Base-by-base conservation (phyloP, 2,797 vertebrate species). In the Thripadectes ignobilis region DNA sequence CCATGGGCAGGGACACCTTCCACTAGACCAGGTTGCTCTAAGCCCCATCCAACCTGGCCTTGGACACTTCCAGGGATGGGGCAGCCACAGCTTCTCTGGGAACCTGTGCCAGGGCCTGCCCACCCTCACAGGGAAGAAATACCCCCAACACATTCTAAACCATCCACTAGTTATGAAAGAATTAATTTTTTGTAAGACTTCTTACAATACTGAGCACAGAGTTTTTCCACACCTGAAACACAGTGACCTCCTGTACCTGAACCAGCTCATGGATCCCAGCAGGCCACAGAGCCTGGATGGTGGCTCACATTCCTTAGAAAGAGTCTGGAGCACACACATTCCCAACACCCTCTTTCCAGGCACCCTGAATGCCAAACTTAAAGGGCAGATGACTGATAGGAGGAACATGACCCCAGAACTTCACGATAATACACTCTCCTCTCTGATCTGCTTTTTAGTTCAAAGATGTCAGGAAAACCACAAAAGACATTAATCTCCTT, bases 1-100 rank as follows among this genome's bases (percentile, higher is more conserved):
- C 51, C 67, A 24, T 3, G 34, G 45, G 34, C 32, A 39, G 58
- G n/a, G 58, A 52, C 65, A 76, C 20, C 57, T 77, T 0, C 49
- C 45, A 26, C 8, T 1, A 0, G 1, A 23, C 9, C 79, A 57
- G 43, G 36, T 0, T 43, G 43, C 32, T 6, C 48, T 55, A 2
- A 48, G 30, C 21, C 9, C 59, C 0, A 0, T 8, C 68, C 61
- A 82, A 0, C 10, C 54, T 46, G 62, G 9, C 34, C 85, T 30
- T 0, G 69, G 69, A 2, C 55, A 61, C 26, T 75, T 0, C 24
- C 77, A 62, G 69, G 69, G 77, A 27, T 68, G 48, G 39, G 48
- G 9, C 54, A 88, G 49, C 36, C 12, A 0, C 57, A 49, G 66
- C 74, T 86, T 3, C 73, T 62, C 34, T 68, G 83, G 29, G 46